phyloP scores from a whole-genome alignment of 92 coral and sea anemone species.

The Chrysogorgia sp. region DNA sequence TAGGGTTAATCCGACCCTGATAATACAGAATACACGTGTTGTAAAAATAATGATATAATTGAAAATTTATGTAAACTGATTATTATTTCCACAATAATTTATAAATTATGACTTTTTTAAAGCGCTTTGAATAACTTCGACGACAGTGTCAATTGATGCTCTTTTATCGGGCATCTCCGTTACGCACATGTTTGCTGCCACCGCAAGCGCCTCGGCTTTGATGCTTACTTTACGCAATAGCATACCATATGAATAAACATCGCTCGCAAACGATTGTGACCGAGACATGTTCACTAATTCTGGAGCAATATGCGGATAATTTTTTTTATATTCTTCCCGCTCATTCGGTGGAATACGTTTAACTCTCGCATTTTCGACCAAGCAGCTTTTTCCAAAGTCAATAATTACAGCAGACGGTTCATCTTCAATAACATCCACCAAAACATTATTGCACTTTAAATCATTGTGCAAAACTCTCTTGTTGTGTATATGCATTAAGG shows the following conservation, averaged over 20 bases:
- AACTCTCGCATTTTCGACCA: constrained; percentile 4
- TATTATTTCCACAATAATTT: too few relatives aligned
- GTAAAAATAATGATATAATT: too few relatives aligned
- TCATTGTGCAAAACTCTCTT: constrained; percentile 55
- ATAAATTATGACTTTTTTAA: too few relatives aligned
- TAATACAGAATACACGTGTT: too few relatives aligned
- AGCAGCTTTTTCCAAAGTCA: constrained; percentile 65
- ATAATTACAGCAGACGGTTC: constrained; percentile 40
- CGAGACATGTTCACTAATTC: background rate
- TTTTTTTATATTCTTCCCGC: constrained; percentile 6
- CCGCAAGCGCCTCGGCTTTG: background rate
- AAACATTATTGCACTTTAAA: constrained; percentile 48
- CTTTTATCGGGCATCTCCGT: background rate
- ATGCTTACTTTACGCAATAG: background rate
- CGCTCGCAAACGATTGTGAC: constrained; percentile 10
- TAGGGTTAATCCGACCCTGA: too few relatives aligned
- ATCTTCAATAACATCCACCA: constrained; percentile 41
- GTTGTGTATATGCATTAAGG: constrained; percentile 46
- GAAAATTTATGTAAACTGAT: too few relatives aligned
- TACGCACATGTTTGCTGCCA: background rate
- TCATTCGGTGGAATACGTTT: constrained; percentile 2
- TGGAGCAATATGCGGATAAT: constrained; percentile 23
- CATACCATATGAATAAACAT: constrained; percentile 13
- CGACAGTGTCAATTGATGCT: background rate
- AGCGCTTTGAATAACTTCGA: background rate